Evolutionary conservation across 2,888 invertebrate species (phyloP), one percentile per base, ranked within the genome.

Genomic region (Orthosia cruda): DNA sequence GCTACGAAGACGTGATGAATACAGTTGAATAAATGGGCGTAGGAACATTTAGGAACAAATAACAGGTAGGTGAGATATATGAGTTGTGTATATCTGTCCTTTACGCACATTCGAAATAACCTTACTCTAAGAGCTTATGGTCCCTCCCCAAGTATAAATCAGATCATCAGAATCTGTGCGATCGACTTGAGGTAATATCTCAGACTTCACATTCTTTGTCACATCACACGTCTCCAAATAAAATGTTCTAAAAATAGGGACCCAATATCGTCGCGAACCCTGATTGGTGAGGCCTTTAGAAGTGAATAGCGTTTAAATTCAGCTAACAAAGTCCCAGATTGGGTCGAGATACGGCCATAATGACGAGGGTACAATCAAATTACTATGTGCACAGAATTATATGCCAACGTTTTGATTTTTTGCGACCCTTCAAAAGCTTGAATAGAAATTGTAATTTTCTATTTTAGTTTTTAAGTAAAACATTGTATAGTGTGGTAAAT

Each of bases 281-380:
- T 15, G 52, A 54, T 45, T 49, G 74, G 66, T 15, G 45, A 15
- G 13, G 32, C 52, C 67, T 80, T 74, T 52, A 73, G 16, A 18
- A 52, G 62, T 63, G 54, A 84, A 77, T 68, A 54, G n/a, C 45
- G 50, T 77, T 80, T 64, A 62, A 81, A 84, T 80, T 76, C 76
- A 11, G 63, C 67, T 78, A 69, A 73, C 80, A 69, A 54, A 61
- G 73, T 69, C 55, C 57, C 50, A 76, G 81, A 85, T 85, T 68
- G 62, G 67, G 20, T 57, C 49, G 26, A 71, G 77, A 78, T 81
- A 86, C 57, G 32, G n/a, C 65, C 18, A 9, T 78, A 74, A 81
- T 86, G 84, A 81, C 77, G 58, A 86, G 84, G 76, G 85, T 85
- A 74, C 64, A 74, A 64, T 85, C 71, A 71, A 81, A 75, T 77